Percentiles rank a stretch among this genome's conserved stretches.
Evolutionary conservation across 2,888 invertebrate species (phyloP).

Genomic region (Catotricha subobsoleta): DNA sequence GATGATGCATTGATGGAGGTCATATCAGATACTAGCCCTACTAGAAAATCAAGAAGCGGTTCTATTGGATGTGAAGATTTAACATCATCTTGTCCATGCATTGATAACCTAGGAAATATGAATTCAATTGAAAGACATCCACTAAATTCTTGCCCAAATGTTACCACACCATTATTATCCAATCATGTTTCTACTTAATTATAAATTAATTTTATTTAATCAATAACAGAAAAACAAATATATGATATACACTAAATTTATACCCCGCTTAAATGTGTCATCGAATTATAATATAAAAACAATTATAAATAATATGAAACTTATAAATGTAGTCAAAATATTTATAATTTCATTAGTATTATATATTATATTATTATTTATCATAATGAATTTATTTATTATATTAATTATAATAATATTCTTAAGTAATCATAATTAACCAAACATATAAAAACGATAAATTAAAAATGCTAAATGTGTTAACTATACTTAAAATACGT

Average conservation of each 20-base stretch:
- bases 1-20: constrained; percentile 28
- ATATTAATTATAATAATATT: no score
- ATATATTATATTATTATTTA: no score
- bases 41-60: constrained; percentile 23
- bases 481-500: no score
- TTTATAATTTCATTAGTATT: no score
- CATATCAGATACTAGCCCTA: constrained; percentile 21
- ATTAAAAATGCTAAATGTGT: no score
- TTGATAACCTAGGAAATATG: constrained; percentile 16
- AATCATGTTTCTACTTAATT: constrained; percentile 12
- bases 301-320: not conserved
- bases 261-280: not conserved
- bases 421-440: no score
- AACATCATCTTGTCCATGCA: constrained; percentile 24
- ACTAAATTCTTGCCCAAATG: constrained; percentile 23
- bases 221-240: not conserved
- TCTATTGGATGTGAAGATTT: constrained; percentile 22
- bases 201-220: not conserved
- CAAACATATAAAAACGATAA: no score
- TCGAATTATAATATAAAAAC: not conserved
- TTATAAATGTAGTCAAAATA: no score
- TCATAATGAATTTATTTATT: no score
- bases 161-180: constrained; percentile 24
- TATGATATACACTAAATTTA: no score
- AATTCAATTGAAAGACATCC: constrained; percentile 17